These are phyloP conservation scores for Chamaea fasciata DNA, from an alignment of 2,113 vertebrate species.

Conservation along the genomic window DNA sequence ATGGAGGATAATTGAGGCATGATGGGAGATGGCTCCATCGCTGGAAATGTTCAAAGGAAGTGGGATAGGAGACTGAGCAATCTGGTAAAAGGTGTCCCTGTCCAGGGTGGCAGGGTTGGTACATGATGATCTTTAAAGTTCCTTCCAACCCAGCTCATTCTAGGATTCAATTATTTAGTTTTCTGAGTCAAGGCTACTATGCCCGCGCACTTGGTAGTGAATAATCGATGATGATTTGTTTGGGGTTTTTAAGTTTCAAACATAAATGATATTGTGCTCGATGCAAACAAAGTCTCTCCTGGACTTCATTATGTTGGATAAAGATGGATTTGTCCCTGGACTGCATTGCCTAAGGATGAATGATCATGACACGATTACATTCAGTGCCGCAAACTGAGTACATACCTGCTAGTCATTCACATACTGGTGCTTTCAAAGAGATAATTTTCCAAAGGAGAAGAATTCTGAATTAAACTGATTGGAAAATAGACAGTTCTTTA, in stretches of 20 bases:
- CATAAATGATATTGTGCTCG: neutral
- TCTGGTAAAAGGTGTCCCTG: neutral
- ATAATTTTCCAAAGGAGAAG: neutral
- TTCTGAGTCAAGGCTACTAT: neutral
- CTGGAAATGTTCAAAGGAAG: neutral
- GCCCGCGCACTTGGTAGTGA: neutral
- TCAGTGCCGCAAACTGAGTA: neutral
- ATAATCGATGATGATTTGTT: neutral
- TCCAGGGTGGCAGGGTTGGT: neutral
- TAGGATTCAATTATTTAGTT: neutral
- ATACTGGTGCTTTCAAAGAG: neutral
- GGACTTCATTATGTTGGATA: neutral
- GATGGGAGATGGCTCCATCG: neutral
- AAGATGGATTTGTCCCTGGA: neutral
- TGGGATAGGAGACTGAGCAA: neutral
- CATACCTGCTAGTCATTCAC: neutral
- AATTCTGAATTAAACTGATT: neutral
- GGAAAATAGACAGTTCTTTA: neutral
- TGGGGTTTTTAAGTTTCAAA: neutral
- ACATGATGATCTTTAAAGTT: neutral
- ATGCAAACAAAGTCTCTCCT: neutral
- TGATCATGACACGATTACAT: neutral
- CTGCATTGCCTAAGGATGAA: conserved; percentile 1
- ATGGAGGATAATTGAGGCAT: fast-evolving
- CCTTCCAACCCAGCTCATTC: neutral